Conservation (phyloP, 2,113 vertebrate genomes). For the Clarias macrocephalus region DNA sequence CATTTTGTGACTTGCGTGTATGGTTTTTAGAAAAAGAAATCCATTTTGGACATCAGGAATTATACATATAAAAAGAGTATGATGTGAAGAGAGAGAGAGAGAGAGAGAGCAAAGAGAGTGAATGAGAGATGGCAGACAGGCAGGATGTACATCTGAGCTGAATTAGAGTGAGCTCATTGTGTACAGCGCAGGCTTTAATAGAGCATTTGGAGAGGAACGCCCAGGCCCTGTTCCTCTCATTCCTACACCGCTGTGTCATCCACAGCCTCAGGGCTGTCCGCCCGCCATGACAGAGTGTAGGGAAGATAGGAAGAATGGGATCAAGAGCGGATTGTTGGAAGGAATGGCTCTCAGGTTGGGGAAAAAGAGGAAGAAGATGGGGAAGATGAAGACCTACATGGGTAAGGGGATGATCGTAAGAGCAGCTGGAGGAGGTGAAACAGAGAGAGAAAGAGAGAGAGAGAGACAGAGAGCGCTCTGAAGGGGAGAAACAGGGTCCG, state of each 20-base stretch:
- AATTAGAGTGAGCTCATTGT: constrained; percentile 86
- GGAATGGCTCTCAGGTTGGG: constrained; percentile 48
- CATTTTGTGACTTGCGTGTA: background rate
- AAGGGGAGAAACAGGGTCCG: background rate
- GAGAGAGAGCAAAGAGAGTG: constrained; percentile 22
- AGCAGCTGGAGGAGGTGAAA: background rate
- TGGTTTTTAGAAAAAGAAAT: background rate
- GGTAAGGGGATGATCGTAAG: constrained; percentile 45
- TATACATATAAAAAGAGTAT: constrained; percentile 41
- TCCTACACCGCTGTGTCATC: constrained; percentile 80
- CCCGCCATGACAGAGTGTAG: constrained; percentile 56
- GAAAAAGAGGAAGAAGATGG: constrained; percentile 48
- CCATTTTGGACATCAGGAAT: background rate
- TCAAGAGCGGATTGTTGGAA: constrained; percentile 50
- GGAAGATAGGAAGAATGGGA: constrained; percentile 57
- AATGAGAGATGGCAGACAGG: constrained; percentile 45
- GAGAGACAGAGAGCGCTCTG: background rate
- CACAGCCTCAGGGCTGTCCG: constrained; percentile 65
- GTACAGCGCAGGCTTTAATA: constrained; percentile 80
- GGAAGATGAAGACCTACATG: constrained; percentile 35
- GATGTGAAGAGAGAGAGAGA: constrained; percentile 39
- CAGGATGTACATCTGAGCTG: constrained; percentile 81
- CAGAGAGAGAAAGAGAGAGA: constrained; percentile 19
- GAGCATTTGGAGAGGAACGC: constrained; percentile 80
- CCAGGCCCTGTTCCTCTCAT: constrained; percentile 80